Base-by-base conservation (phyloP, 2,888 invertebrate species). In the Xanthorhoe spadicearia region DNA sequence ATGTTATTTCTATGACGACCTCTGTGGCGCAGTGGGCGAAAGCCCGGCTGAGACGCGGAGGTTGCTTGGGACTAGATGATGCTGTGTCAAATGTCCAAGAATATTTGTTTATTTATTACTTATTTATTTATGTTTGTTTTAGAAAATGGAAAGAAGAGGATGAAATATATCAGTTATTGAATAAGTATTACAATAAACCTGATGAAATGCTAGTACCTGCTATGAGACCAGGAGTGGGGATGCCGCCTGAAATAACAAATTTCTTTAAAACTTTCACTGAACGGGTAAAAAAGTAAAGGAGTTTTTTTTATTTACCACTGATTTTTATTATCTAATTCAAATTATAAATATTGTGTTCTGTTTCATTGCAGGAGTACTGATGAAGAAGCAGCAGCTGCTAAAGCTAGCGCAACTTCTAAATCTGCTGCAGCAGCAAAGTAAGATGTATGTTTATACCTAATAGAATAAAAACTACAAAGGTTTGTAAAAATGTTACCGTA, bases 131-230 rank as follows among this genome's bases (percentile, higher is more conserved):
- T 19, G 15, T 50, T 8, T 13, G 35, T 66, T 62, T 23, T n/a
- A 92, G 92, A 0, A 83, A 88, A 71, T 92, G 92, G 92, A 79
- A 84, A 68, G 82, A 86, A 73, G 93, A 93, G 76, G 90, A 93
- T 6, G 87, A 88, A 65, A 78, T 88, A n/a, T 86, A 80, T 75
- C 84, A 88, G 49, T 75, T 92, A 58, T 74, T 93, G 1, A 78
- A 81, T 71, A 90, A 83, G 78, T 93, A 90, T 77, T 93, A 93
- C 59, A 85, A 88, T 67, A 89, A 87, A 66, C 91, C 91, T 0
- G 86, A 87, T 13, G 92, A 92, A 77, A 90, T 93, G 82, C 74
- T 92, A 43, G 81, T 93, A 6, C 90, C 92, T 18, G 85, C 83
- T 43, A 77, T 89, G 15, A 81, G 72, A 61, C 90, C 92, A 1